Conservation (phyloP, 2,113 vertebrate genomes). For the Xenopus borealis region DNA sequence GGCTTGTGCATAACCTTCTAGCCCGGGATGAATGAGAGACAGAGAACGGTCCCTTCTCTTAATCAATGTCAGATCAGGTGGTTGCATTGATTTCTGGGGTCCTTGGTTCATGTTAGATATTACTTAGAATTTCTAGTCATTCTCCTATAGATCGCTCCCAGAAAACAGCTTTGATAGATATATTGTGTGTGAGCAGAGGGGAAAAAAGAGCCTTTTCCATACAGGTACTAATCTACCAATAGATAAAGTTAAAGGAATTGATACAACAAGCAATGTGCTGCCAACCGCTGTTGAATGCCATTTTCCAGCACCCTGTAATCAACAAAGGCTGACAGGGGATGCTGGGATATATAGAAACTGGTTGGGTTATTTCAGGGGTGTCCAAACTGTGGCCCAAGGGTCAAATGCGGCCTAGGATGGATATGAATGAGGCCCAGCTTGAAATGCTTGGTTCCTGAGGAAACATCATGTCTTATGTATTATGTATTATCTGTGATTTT, state of each 20-base stretch:
- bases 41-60: slow-evolving; percentile 26
- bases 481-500: too few relatives aligned
- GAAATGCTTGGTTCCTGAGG: too few relatives aligned
- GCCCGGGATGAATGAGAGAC: slow-evolving; percentile 26
- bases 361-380: too few relatives aligned
- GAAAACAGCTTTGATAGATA: slow-evolving; percentile 24
- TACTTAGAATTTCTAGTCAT: slow-evolving; percentile 2
- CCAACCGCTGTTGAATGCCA: too few relatives aligned
- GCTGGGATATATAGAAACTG: too few relatives aligned
- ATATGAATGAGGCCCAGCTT: too few relatives aligned
- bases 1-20: slow-evolving; percentile 7
- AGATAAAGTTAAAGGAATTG: neutral
- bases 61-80: slow-evolving; percentile 5
- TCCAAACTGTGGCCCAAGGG: too few relatives aligned
- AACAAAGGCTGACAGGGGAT: too few relatives aligned
- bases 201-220: neutral
- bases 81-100: slow-evolving; percentile 26
- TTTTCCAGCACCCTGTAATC: too few relatives aligned
- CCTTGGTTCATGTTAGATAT: slow-evolving; percentile 13
- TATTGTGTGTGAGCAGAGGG: neutral
- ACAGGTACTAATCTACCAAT: neutral
- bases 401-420: too few relatives aligned
- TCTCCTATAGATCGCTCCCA: slow-evolving; percentile 17
- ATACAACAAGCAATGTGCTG: too few relatives aligned
- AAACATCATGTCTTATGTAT: too few relatives aligned